A percentile compares a stretch with the other conserved stretches of the same genome.
Evolutionary conservation across 2,797 vertebrate genomes (phyloP).

Genomic region (Taenioides sp.): DNA sequence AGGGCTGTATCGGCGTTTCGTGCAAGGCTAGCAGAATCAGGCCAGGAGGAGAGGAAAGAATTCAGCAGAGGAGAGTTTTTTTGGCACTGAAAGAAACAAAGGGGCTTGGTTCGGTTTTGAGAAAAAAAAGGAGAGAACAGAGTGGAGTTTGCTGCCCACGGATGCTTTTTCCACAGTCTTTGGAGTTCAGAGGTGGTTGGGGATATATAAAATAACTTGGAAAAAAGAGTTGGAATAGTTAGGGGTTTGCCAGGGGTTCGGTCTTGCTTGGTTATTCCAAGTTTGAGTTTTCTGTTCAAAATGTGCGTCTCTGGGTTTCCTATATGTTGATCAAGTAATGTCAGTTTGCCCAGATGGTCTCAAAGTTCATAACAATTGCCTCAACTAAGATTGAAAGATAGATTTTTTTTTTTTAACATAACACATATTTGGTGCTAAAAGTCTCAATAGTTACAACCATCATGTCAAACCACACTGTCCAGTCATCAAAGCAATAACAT

Average conservation of each 20-base stretch:
- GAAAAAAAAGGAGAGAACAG: slow-evolving; percentile 40
- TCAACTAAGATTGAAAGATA: neutral
- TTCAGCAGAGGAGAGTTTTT: slow-evolving; percentile 62
- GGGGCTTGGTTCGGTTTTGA: slow-evolving; percentile 53
- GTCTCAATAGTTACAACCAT: neutral
- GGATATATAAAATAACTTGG: slow-evolving; percentile 52
- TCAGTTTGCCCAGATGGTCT: neutral
- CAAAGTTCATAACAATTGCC: neutral
- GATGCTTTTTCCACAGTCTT: slow-evolving; percentile 51
- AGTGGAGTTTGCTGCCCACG: slow-evolving; percentile 46
- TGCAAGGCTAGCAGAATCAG: slow-evolving; percentile 66
- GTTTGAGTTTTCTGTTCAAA: slow-evolving; percentile 25
- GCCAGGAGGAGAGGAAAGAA: slow-evolving; percentile 68
- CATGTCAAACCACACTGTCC: neutral
- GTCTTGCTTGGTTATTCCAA: slow-evolving; percentile 20
- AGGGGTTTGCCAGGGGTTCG: slow-evolving; percentile 41
- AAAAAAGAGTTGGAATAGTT: slow-evolving; percentile 34
- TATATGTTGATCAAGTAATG: neutral
- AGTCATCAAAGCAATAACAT: neutral
- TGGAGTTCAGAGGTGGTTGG: slow-evolving; percentile 60
- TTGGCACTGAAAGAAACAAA: slow-evolving; percentile 69
- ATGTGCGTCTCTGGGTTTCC: slow-evolving; percentile 4
- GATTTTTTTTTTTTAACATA: neutral
- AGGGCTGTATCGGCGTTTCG: slow-evolving; percentile 53
- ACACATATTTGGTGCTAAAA: neutral